phyloP scores from a whole-genome alignment of 2,888 invertebrate species.

The Sarcophaga subvicina region DNA sequence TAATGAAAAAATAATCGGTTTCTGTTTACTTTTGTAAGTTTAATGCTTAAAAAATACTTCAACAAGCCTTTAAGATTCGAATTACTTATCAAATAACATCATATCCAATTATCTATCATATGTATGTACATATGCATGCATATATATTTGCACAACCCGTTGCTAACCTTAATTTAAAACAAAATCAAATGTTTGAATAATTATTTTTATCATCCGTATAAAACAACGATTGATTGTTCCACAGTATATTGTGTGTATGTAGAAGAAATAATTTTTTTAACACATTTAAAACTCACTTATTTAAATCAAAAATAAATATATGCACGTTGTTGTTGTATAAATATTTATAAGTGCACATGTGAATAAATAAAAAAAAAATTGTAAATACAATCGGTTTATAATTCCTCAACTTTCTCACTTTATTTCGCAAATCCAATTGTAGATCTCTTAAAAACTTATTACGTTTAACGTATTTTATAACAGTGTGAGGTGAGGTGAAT shows the following conservation, averaged over 20 bases:
- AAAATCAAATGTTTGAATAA: not conserved
- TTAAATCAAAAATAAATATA: constrained; percentile 8
- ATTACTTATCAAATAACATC: too few relatives aligned
- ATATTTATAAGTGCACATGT: constrained; percentile 11
- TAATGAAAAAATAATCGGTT: too few relatives aligned
- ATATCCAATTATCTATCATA: too few relatives aligned
- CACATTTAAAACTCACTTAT: constrained; percentile 13
- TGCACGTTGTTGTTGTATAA: not conserved
- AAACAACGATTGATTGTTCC: not conserved
- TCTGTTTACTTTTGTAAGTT: too few relatives aligned
- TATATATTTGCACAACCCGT: not conserved
- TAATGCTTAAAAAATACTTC: too few relatives aligned
- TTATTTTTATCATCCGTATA: not conserved
- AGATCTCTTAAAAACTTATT: constrained; percentile 19
- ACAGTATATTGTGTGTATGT: not conserved
- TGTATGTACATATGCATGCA: too few relatives aligned
- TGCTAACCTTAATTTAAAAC: not conserved
- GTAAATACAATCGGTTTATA: constrained; percentile 15
- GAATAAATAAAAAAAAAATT: not conserved
- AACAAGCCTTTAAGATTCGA: too few relatives aligned
- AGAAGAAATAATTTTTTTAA: not conserved
- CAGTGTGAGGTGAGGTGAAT: not conserved
- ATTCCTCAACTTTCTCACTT: constrained; percentile 33
- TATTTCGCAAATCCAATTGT: constrained; percentile 13
- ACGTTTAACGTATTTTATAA: not conserved